Evolutionary conservation across 2,888 invertebrate species (phyloP).

Genomic region (Aphelenchoides bicaudatus): DNA sequence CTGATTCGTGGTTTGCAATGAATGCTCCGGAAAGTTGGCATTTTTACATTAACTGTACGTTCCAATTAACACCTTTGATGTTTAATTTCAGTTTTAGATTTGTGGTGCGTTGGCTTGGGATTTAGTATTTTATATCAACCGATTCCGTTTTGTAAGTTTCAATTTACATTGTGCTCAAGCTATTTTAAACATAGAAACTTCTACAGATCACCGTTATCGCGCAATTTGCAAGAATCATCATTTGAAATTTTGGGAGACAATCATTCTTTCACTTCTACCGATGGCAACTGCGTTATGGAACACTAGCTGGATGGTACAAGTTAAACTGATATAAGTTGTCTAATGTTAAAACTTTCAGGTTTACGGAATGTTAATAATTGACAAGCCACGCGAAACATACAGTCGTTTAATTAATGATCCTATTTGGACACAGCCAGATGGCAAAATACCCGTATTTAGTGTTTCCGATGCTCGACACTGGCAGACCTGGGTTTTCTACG

Average conservation of each 20-base stretch:
- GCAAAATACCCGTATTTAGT: neutral
- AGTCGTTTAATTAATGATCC: neutral
- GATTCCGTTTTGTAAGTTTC: neutral
- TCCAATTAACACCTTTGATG: no score
- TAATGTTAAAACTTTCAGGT: no score
- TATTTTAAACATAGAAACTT: no score
- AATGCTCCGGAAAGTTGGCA: neutral
- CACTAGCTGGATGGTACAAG: neutral
- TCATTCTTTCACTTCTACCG: neutral
- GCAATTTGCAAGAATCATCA: neutral
- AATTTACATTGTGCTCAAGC: no score
- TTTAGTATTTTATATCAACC: neutral
- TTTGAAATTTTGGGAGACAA: neutral
- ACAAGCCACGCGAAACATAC: neutral
- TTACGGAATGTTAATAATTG: neutral
- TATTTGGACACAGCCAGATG: neutral
- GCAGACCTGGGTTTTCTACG: neutral
- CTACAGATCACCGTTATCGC: no score
- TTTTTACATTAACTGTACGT: constrained; percentile 2
- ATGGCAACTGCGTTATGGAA: neutral
- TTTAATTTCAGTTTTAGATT: no score
- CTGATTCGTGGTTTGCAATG: neutral
- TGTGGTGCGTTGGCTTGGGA: neutral
- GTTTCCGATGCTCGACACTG: neutral
- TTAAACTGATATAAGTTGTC: no score